A percentile compares a stretch with the other conserved stretches of the same genome.
Conservation (phyloP, 1,140 invertebrate genomes). For the Subanguina moxae region DNA sequence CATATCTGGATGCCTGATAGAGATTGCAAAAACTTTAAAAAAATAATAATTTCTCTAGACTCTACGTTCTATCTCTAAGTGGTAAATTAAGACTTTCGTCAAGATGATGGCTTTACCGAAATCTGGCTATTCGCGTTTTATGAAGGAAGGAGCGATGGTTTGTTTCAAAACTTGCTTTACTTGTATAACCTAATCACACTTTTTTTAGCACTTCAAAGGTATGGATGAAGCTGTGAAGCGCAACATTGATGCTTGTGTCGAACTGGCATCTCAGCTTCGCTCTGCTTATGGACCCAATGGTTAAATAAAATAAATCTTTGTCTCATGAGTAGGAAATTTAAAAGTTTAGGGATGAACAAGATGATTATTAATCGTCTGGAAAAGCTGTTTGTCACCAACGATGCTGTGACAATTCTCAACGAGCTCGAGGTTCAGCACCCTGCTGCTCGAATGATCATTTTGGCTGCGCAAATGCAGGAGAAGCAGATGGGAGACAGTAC, state of each 20-base stretch:
- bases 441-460: constrained; percentile 90
- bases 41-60: too few relatives aligned
- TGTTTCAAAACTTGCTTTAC: neutral
- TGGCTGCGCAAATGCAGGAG: constrained; percentile 96
- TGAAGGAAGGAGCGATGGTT: constrained; percentile 58
- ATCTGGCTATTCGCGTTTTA: constrained; percentile 55
- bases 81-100: neutral
- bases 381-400: constrained; percentile 96
- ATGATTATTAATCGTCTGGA: constrained; percentile 99
- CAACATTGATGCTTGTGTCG: constrained; percentile 91
- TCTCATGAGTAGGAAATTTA: neutral
- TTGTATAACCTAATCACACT: neutral
- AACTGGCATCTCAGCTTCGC: constrained; percentile 83
- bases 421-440: constrained; percentile 95
- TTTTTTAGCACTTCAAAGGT: constrained; percentile 81
- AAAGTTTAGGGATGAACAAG: constrained; percentile 86
- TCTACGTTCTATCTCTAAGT: too few relatives aligned
- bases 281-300: constrained; percentile 88
- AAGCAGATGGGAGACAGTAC: constrained; percentile 97
- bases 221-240: constrained; percentile 92
- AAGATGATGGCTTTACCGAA: constrained; percentile 50
- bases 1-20: too few relatives aligned
- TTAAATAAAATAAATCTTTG: constrained; percentile 52
- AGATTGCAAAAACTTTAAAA: too few relatives aligned
- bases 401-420: constrained; percentile 93